phyloP scores from a whole-genome alignment of 1,140 invertebrate species.

The Orchesella cincta region DNA sequence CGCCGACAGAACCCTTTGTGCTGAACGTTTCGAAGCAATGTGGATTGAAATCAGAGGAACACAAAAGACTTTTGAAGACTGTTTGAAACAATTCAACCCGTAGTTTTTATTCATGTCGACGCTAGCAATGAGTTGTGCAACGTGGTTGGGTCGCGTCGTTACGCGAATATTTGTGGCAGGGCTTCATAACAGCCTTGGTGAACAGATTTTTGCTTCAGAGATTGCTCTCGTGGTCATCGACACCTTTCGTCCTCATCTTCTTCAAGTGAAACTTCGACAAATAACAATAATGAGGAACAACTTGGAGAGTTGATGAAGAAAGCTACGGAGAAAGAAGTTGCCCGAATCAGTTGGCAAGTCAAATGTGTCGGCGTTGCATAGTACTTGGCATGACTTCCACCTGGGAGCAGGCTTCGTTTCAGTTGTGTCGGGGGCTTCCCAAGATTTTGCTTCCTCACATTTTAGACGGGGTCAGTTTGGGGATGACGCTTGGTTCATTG shows the following conservation, averaged over 20 bases:
- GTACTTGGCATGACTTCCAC: constrained; percentile 39
- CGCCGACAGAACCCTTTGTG: no score
- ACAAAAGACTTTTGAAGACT: no score
- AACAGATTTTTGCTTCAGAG: not conserved
- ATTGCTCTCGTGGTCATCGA: constrained; percentile 14
- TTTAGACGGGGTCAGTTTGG: constrained; percentile 87
- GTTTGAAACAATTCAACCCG: no score
- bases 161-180: constrained; percentile 40
- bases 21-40: no score
- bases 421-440: constrained; percentile 86
- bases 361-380: constrained; percentile 41
- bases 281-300: constrained; percentile 15
- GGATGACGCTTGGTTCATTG: constrained; percentile 94
- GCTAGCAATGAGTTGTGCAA: constrained; percentile 42
- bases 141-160: constrained; percentile 44
- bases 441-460: constrained; percentile 76
- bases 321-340: constrained; percentile 17
- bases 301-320: constrained; percentile 1
- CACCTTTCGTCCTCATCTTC: constrained; percentile 12
- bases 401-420: constrained; percentile 65
- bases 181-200: constrained; percentile 32
- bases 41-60: no score
- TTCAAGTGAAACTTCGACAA: not conserved
- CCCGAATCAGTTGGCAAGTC: constrained; percentile 22
- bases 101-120: no score